Base-by-base conservation (phyloP, 2,797 vertebrate species). In the Iguana delicatissima region DNA sequence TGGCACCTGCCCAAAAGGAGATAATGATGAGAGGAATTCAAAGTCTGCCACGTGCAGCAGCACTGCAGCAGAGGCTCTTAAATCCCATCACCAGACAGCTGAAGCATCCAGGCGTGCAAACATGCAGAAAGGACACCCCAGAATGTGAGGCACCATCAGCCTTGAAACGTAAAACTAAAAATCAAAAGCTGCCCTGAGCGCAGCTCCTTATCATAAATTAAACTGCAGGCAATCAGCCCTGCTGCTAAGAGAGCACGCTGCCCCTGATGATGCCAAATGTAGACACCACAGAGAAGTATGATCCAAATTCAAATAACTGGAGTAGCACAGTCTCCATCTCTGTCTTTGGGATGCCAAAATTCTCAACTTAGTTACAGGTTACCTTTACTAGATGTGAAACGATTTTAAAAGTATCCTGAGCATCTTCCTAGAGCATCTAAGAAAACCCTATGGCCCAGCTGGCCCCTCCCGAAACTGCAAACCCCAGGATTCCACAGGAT, bases 1-100 rank as follows among this genome's bases (percentile, higher is more conserved):
- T 93, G 93, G 95, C 95, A 92, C 83, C 76, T 84, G 93, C 94
- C 93, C 1, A 0, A 46, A 90, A 92, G 89, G 72, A 91, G 88
- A 95, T 50, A 88, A 55, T 0, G 2, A 85, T 0, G 5, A 79
- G 42, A 87, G 90, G 89, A 87, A 88, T 82, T 88, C 77, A 88
- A 55, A 84, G 92, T 90, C 94, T 91, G 95, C 92, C 90, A 95
- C 12, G 3, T 94, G 90, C 90, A 85, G 73, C n/a, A 73, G 73
- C n/a, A 73, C 42, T 0, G 0, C 91, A 67, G 89, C 84, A 90
- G 8, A 8, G 38, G 64, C 73, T 93, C 91, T 57, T 84, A 89
- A 80, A 82, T 91, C 89, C 89, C 69, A 80, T 92, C 1, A 0
- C 89, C 89, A 85, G 84, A 84, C 84, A 92, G 86, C 90, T 90